Evolutionary conservation across 2,888 invertebrate species (phyloP), one percentile per base, ranked within the genome.

Genomic region (Syritta pipiens): DNA sequence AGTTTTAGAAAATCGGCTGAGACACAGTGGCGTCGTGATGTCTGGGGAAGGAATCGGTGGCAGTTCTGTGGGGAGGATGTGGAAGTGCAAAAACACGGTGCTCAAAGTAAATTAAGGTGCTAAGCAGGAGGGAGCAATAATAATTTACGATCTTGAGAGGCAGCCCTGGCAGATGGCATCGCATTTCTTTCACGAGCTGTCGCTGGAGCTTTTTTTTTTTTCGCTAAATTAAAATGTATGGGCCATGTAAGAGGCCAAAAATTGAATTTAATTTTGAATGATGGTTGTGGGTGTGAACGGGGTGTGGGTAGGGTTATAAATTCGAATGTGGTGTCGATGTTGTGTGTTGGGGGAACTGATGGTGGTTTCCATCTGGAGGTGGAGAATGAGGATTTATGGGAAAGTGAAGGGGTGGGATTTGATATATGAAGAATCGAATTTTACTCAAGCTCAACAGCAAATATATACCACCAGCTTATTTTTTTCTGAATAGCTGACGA

Each of bases 81-180:
- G 28, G 28, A 9, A 6, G 3, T 9, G 6, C 1, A 9, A 28
- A 37, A 37, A 55, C 3, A 20, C 12, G 40, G 30, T 14, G 48
- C 28, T 67, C 40, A 32, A 32, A 40, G 12, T 55, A 40, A 57
- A 59, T 59, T 48, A 22, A 59, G 49, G 12, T 32, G 17, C 40
- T 44, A 20, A 17, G 46, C 19, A 9, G 22, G 17, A 12, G 30
- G 19, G 19, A 22, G 46, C 9, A 26, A 62, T 44, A 59, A 53
- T 67, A 77, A 77, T 77, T 72, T 77, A 77, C 44, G 71, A 55
- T 46, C 30, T 26, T 3, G 28, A 44, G 55, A 32, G 35, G n/a
- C 20, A 44, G 40, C 26, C 30, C 51, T 35, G 40, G 40, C 40
- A 59, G 71, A 59, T 67, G 59, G 51, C 53, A 72, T 60, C 48